Conservation (phyloP, 2,797 vertebrate species). For the Diplodus sargus region DNA sequence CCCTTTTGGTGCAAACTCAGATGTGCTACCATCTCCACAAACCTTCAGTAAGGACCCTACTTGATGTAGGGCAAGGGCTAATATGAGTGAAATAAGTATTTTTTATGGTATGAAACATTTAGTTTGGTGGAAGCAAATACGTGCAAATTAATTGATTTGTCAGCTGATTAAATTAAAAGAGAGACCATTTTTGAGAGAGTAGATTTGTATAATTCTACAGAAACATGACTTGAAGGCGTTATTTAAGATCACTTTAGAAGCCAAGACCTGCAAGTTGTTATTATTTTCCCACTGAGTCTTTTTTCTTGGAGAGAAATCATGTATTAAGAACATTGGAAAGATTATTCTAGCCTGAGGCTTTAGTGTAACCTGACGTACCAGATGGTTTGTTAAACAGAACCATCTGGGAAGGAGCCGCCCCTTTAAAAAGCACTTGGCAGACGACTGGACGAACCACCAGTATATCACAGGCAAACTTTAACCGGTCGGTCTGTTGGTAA, state of each 20-base stretch:
- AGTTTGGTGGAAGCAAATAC: not conserved
- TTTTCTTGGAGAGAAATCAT: not conserved
- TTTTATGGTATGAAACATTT: not conserved
- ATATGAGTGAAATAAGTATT: not conserved
- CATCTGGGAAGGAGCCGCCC: too few species aligned
- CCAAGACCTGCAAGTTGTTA: not conserved
- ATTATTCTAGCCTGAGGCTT: not conserved
- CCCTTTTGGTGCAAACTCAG: not conserved
- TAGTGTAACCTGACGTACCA: too few species aligned
- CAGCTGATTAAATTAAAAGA: not conserved
- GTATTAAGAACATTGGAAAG: not conserved
- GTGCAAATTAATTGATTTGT: not conserved
- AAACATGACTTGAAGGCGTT: slow-evolving; percentile 14
- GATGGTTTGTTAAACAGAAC: too few species aligned
- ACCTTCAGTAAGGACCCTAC: not conserved
- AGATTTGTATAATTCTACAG: slow-evolving; percentile 4
- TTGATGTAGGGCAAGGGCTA: not conserved
- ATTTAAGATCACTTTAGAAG: slow-evolving; percentile 27
- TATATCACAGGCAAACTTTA: too few species aligned
- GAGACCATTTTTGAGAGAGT: not conserved
- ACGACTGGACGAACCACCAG: too few species aligned
- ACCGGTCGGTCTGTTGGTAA: too few species aligned
- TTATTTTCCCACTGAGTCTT: not conserved
- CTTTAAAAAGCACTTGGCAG: too few species aligned
- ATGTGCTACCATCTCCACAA: not conserved